phyloP scores from a whole-genome alignment of 2,797 vertebrate genomes.

The Euthynnus affinis region DNA sequence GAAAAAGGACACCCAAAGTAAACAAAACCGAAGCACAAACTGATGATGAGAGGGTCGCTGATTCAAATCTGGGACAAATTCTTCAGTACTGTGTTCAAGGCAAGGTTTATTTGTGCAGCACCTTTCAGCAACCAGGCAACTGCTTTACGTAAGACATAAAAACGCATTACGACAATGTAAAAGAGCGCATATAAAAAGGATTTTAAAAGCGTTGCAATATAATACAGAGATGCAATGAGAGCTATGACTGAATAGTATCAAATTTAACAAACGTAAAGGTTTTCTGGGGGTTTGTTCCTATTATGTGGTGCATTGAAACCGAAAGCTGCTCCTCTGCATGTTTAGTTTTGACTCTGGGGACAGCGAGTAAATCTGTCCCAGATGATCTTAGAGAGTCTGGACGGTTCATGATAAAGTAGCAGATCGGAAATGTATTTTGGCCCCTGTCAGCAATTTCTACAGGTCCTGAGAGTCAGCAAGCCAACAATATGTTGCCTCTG shows the following conservation, averaged over 20 bases:
- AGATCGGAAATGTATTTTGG: too few relatives aligned
- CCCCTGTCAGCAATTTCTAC: background rate
- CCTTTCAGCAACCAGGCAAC: background rate
- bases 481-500: background rate
- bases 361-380: background rate
- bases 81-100: background rate
- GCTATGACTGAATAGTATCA: too few relatives aligned
- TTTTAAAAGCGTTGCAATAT: too few relatives aligned
- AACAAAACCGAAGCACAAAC: background rate
- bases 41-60: background rate
- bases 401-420: too few relatives aligned
- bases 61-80: background rate
- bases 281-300: too few relatives aligned
- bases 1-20: constrained; percentile 16
- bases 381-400: background rate
- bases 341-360: background rate
- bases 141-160: too few relatives aligned
- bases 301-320: background rate
- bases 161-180: too few relatives aligned
- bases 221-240: too few relatives aligned
- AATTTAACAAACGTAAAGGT: too few relatives aligned
- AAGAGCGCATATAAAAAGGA: too few relatives aligned
- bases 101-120: background rate
- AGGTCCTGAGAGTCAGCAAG: background rate
- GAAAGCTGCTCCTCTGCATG: background rate